These are phyloP conservation scores for Thecocarcelia acutangulata DNA, from an alignment of 2,888 invertebrate genomes.

Conservation along the genomic window DNA sequence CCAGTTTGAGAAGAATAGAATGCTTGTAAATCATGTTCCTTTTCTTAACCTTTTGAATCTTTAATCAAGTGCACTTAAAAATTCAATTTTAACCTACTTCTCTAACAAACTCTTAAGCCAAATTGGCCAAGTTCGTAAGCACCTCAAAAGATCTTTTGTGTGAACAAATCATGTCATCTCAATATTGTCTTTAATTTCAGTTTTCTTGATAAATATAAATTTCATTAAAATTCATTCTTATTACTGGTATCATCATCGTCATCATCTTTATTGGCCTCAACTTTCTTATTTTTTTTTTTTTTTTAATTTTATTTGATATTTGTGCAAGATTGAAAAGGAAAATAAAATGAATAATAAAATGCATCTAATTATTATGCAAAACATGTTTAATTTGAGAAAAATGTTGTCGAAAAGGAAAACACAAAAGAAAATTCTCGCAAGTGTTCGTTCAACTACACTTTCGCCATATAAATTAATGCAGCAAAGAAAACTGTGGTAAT, in stretches of 20 bases:
- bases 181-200: conserved; percentile 20
- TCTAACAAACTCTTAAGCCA: no score
- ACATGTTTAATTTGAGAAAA: conserved; percentile 41
- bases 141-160: background rate
- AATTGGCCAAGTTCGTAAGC: no score
- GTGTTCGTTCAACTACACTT: conserved; percentile 22
- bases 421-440: conserved; percentile 12
- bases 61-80: no score
- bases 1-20: no score
- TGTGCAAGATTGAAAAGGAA: background rate
- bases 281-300: background rate
- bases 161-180: background rate
- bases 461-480: conserved; percentile 53
- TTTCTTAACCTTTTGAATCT: background rate
- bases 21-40: no score
- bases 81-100: no score
- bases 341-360: conserved; percentile 43
- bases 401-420: conserved; percentile 13
- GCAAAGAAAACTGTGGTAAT: conserved; percentile 48
- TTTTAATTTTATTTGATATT: no score
- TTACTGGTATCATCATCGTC: conserved; percentile 10
- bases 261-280: conserved; percentile 23
- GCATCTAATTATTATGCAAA: conserved; percentile 66
- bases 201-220: conserved; percentile 19
- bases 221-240: conserved; percentile 31